phyloP scores from a whole-genome alignment of 1,140 invertebrate species.

The Drosophila santomea region DNA sequence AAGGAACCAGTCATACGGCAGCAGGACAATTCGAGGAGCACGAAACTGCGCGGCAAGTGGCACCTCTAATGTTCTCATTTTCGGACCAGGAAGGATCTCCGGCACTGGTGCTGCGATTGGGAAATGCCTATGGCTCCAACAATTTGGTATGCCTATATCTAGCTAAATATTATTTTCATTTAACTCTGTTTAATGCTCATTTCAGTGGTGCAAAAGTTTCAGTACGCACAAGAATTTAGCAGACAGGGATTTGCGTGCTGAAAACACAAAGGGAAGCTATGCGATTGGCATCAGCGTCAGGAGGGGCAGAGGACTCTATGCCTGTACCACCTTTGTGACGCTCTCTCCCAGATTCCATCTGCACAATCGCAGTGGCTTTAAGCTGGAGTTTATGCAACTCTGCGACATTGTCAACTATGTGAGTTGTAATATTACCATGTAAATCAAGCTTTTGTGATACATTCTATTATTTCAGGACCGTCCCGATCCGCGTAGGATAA shows the following conservation, averaged over 20 bases:
- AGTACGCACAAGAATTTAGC: constrained; percentile 85
- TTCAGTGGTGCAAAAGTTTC: constrained; percentile 93
- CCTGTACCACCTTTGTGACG: constrained; percentile 95
- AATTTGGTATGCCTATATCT: constrained; percentile 52
- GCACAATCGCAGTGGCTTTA: constrained; percentile 94
- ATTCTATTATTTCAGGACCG: constrained; percentile 41
- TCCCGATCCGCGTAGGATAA: constrained; percentile 87
- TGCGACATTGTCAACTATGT: constrained; percentile 88
- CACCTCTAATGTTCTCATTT: constrained; percentile 97
- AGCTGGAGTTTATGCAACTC: constrained; percentile 94
- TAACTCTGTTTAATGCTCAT: not conserved
- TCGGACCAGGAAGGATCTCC: constrained; percentile 92
- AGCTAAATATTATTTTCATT: not conserved
- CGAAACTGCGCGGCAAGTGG: constrained; percentile 95
- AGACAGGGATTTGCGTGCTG: constrained; percentile 71
- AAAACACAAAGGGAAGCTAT: constrained; percentile 85
- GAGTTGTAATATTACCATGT: constrained; percentile 28
- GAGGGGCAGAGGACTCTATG: constrained; percentile 93
- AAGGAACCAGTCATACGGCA: constrained; percentile 91
- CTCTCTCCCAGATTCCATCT: constrained; percentile 96
- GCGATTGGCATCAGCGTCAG: constrained; percentile 95
- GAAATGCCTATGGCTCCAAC: constrained; percentile 64
- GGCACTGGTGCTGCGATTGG: constrained; percentile 85
- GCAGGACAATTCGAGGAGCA: constrained; percentile 98
- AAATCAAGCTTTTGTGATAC: not conserved